These are phyloP conservation scores for Ostrea denselamellosa DNA, from an alignment of 1,140 invertebrate genomes.

Conservation along the genomic window DNA sequence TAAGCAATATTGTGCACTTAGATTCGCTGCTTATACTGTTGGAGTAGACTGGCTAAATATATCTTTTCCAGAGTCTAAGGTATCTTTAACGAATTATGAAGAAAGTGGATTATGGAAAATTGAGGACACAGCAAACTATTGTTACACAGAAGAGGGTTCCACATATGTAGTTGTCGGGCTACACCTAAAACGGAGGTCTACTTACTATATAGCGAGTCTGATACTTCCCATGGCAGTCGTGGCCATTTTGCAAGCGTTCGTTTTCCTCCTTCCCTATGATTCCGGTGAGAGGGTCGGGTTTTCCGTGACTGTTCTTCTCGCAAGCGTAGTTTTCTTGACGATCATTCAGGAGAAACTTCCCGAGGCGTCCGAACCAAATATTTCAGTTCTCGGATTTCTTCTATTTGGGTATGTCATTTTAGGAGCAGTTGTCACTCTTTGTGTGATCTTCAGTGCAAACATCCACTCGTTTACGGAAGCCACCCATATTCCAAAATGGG, in stretches of 20 bases:
- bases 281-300: conserved; percentile 48
- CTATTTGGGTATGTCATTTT: neutral
- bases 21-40: conserved; percentile 26
- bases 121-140: neutral
- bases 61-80: neutral
- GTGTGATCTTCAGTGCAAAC: conserved; percentile 1
- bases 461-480: neutral
- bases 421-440: neutral
- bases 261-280: conserved; percentile 49
- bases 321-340: conserved; percentile 46
- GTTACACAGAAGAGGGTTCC: neutral
- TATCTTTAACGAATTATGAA: conserved; percentile 3
- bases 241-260: conserved; percentile 3
- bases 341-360: conserved; percentile 44
- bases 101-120: conserved; percentile 39
- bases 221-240: conserved; percentile 44
- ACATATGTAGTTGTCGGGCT: neutral
- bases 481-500: neutral
- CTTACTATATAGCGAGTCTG: conserved; percentile 42
- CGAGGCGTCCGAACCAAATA: conserved; percentile 37
- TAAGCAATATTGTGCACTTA: conserved; percentile 45
- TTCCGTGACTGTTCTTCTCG: conserved; percentile 45
- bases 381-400: neutral
- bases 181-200: conserved; percentile 13
- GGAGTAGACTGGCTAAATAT: neutral